Evolutionary conservation across 2,113 vertebrate genomes (phyloP).

Genomic region (Emberiza fucata): DNA sequence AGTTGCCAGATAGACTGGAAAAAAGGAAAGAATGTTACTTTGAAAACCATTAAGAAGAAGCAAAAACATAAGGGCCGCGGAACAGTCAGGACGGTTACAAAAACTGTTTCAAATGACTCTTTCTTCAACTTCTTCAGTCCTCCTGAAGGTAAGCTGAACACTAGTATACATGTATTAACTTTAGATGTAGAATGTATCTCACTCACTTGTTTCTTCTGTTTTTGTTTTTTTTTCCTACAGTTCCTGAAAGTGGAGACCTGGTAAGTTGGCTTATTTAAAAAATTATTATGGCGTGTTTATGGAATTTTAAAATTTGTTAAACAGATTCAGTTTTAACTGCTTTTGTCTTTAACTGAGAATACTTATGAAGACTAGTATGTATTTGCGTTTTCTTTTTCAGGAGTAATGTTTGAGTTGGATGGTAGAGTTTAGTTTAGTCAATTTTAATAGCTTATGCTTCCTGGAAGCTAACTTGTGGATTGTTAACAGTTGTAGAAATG

Average conservation of each 20-base stretch:
- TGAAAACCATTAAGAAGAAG: conserved; percentile 99
- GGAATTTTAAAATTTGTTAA: background rate
- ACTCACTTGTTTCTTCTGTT: background rate
- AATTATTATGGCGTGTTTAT: background rate
- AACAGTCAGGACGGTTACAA: conserved; percentile 96
- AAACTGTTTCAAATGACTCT: conserved; percentile 97
- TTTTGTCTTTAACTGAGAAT: background rate
- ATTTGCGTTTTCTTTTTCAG: background rate
- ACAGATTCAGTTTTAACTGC: background rate
- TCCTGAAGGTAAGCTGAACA: conserved; percentile 83
- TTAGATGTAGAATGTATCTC: background rate
- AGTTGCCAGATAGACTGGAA: conserved; percentile 98
- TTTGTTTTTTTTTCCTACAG: conserved; percentile 62
- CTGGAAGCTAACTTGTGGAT: background rate
- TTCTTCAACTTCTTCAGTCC: conserved; percentile 99
- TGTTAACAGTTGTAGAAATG: background rate
- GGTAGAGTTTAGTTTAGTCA: background rate
- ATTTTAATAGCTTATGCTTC: background rate
- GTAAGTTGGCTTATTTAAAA: conserved; percentile 73
- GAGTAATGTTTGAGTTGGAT: background rate
- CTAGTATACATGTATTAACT: background rate
- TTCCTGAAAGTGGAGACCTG: conserved; percentile 94
- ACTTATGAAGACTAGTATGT: background rate
- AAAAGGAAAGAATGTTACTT: conserved; percentile 97
- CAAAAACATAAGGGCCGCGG: conserved; percentile 99